Evolutionary conservation across 2,888 invertebrate species (phyloP).

Genomic region (Penaeus monodon): DNA sequence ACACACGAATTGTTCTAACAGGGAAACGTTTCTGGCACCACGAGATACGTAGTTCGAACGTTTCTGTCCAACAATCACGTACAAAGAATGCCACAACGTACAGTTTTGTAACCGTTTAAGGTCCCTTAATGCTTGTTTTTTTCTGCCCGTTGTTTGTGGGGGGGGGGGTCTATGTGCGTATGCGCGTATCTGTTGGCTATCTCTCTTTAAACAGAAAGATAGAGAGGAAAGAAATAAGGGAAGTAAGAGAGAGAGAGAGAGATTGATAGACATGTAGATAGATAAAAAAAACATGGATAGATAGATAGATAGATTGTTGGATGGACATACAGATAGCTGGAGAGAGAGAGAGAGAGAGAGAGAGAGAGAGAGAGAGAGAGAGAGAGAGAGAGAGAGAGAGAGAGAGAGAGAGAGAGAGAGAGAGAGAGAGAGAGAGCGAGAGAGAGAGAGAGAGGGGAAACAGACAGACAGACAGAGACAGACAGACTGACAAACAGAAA

Average conservation of each 20-base stretch:
- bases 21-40: no score
- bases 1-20: no score
- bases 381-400: conserved; percentile 12
- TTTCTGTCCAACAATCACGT: no score
- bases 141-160: not conserved
- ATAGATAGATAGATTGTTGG: not conserved
- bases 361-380: not conserved
- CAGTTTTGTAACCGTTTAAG: no score
- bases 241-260: not conserved
- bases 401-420: not conserved
- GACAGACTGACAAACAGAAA: not conserved
- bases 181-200: not conserved
- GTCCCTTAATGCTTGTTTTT: not conserved
- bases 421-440: not conserved
- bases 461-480: not conserved
- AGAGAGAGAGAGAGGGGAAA: not conserved
- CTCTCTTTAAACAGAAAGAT: not conserved
- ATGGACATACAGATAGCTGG: not conserved
- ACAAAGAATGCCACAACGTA: no score
- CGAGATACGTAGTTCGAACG: no score
- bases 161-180: not conserved
- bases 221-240: not conserved
- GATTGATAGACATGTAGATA: not conserved
- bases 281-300: not conserved
- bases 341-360: conserved; percentile 8